A percentile compares a stretch with the other conserved stretches of the same genome.
phyloP scores from a whole-genome alignment of 1,140 invertebrate species.

The Platorchestia sp. region DNA sequence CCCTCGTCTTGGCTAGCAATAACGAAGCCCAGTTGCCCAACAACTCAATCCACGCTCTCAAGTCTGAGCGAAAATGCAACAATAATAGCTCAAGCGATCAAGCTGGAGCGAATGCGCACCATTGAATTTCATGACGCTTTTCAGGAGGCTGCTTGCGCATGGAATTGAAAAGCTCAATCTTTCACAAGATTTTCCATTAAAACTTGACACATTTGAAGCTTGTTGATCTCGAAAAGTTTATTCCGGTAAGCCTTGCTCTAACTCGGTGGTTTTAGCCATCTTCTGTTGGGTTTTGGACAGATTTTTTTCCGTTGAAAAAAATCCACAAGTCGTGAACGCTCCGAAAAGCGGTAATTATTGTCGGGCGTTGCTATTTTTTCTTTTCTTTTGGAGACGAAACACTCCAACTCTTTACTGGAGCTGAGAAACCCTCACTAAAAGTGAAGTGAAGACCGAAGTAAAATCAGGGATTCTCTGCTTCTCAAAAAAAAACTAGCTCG shows the following conservation, averaged over 20 bases:
- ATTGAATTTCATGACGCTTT: background rate
- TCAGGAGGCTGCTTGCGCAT: background rate
- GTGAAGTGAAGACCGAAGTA: background rate
- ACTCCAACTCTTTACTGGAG: background rate
- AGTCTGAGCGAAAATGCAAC: background rate
- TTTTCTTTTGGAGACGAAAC: background rate
- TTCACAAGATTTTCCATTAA: background rate
- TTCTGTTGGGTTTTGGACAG: background rate
- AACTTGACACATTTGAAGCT: background rate
- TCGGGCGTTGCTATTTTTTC: background rate
- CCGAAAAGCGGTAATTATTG: background rate
- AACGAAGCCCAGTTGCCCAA: too few species aligned
- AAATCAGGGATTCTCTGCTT: background rate
- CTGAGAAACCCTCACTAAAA: background rate
- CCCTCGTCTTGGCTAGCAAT: too few species aligned
- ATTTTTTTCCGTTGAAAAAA: background rate
- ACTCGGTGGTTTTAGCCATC: too few species aligned
- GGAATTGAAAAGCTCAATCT: background rate
- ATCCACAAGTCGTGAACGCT: background rate
- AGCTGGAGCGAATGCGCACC: background rate
- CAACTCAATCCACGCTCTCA: background rate
- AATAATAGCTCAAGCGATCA: background rate
- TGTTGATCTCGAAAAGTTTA: background rate
- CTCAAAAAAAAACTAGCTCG: background rate
- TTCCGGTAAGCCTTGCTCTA: too few species aligned